A percentile compares a stretch with the other conserved stretches of the same genome.
These are phyloP conservation scores for Rotaria sp. DNA, from an alignment of 2,888 invertebrate genomes.

Conservation along the genomic window DNA sequence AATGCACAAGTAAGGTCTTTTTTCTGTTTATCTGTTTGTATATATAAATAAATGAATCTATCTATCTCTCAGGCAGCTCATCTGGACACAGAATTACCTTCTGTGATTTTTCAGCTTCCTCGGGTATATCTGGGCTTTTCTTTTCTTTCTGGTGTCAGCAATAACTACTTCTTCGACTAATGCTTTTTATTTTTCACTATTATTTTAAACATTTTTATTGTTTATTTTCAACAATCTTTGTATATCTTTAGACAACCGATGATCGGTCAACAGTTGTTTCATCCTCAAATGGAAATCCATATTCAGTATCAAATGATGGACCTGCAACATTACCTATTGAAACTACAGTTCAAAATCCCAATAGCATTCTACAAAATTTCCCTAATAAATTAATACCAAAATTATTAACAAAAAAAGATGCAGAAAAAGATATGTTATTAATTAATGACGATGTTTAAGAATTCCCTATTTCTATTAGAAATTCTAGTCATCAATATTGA, in stretches of 20 bases:
- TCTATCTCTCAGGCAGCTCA: background rate
- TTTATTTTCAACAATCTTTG: background rate
- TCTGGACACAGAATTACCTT: conserved; percentile 23
- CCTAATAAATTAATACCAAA: background rate
- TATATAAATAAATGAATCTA: background rate
- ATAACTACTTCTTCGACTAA: background rate
- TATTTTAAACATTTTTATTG: background rate
- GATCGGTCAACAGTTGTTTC: background rate
- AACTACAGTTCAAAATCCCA: no score
- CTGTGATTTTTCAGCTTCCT: conserved; percentile 17
- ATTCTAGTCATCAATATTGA: conserved; percentile 15
- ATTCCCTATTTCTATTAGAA: background rate
- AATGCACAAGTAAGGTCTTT: conserved; percentile 38
- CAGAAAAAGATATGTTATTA: conserved; percentile 28
- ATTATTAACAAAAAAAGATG: conserved; percentile 12
- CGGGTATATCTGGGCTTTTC: background rate
- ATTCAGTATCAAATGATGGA: background rate
- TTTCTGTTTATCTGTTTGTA: background rate
- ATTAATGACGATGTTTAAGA: background rate
- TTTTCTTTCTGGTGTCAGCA: background rate
- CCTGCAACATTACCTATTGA: background rate
- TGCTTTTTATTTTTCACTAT: background rate
- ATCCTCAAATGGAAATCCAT: background rate
- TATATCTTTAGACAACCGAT: background rate
- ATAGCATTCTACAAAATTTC: background rate